Percentiles rank a stretch among this genome's conserved stretches.
Conservation (phyloP, 2,888 invertebrate species). For the Pachydiplax longipennis region DNA sequence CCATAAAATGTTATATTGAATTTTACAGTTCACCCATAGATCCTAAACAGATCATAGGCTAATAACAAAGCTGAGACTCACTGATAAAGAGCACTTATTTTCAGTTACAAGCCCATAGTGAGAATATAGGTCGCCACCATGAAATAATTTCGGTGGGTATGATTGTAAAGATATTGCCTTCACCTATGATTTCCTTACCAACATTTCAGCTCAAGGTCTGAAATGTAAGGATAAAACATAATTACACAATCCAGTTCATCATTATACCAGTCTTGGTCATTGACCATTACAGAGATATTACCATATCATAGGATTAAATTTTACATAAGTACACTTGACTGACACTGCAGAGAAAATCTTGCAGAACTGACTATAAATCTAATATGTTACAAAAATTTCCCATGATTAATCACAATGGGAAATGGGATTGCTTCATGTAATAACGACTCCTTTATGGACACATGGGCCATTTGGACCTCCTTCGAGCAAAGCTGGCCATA, state of each 20-base stretch:
- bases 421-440: slow-evolving; percentile 67
- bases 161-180: background rate
- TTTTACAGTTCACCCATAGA: background rate
- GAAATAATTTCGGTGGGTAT: background rate
- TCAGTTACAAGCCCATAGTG: background rate
- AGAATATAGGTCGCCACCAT: background rate
- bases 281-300: background rate
- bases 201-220: background rate
- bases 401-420: background rate
- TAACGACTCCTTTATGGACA: slow-evolving; percentile 85
- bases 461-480: slow-evolving; percentile 69
- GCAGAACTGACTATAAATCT: background rate
- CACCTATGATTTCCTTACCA: background rate
- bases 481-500: slow-evolving; percentile 88
- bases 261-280: background rate
- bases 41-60: background rate
- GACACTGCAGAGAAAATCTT: background rate
- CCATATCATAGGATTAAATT: background rate
- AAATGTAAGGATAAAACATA: background rate
- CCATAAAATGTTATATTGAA: background rate
- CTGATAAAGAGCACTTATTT: background rate
- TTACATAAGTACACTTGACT: background rate
- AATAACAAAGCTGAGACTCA: background rate
- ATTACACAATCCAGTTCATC: background rate
- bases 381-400: background rate